These are phyloP conservation scores for Beris chalybata DNA, from an alignment of 2,888 invertebrate species.

Conservation along the genomic window DNA sequence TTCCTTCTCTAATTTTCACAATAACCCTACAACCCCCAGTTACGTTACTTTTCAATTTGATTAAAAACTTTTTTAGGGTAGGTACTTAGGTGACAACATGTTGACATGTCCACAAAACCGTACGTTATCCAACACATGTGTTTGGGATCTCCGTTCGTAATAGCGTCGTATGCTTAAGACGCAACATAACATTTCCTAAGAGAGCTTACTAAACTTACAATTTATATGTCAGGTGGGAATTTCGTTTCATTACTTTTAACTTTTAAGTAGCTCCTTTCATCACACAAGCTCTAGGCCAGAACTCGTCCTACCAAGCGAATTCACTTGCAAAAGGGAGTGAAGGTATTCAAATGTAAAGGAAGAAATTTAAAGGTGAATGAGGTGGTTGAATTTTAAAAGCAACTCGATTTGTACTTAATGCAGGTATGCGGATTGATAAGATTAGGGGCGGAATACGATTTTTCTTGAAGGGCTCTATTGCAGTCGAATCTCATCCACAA, in stretches of 20 bases:
- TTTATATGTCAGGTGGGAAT: slow-evolving; percentile 19
- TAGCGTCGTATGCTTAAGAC: too few species aligned
- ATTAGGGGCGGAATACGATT: too few species aligned
- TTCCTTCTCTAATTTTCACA: too few species aligned
- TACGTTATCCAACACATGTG: neutral
- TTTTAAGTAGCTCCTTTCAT: neutral
- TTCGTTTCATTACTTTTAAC: slow-evolving; percentile 13
- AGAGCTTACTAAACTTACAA: slow-evolving; percentile 17
- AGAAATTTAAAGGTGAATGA: too few species aligned
- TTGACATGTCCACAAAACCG: slow-evolving; percentile 23
- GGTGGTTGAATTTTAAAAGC: too few species aligned
- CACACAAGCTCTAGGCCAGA: neutral
- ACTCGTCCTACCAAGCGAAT: slow-evolving; percentile 3
- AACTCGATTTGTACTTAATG: too few species aligned
- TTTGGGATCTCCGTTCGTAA: too few species aligned
- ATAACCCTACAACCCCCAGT: too few species aligned
- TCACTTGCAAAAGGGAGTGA: slow-evolving; percentile 23
- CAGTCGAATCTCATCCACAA: too few species aligned
- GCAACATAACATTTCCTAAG: slow-evolving; percentile 2
- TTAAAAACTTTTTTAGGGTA: slow-evolving; percentile 19
- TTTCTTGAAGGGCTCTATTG: too few species aligned
- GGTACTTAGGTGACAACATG: slow-evolving; percentile 18
- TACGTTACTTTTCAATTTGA: slow-evolving; percentile 25
- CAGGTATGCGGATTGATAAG: too few species aligned
- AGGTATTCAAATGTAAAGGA: neutral